A percentile compares a stretch with the other conserved stretches of the same genome.
phyloP scores from a whole-genome alignment of 2,797 vertebrate species.

The Oreochromis mossambicus region DNA sequence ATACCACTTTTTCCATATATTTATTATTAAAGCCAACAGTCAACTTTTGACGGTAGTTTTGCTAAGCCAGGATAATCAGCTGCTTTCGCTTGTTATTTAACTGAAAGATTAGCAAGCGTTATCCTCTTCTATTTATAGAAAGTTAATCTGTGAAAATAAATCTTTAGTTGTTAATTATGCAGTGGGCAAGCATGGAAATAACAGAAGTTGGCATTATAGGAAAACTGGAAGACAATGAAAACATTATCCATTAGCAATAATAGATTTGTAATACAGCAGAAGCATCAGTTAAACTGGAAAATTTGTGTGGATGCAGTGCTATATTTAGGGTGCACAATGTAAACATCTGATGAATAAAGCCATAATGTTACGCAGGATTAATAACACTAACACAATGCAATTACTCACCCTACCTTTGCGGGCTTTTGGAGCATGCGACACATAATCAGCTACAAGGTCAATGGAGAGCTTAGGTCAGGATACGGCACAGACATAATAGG shows the following conservation, averaged over 20 bases:
- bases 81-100: not conserved
- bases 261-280: not conserved
- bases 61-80: not conserved
- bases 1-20: not conserved
- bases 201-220: not conserved
- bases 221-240: not conserved
- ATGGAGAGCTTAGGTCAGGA: slow-evolving; percentile 42
- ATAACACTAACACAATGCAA: slow-evolving; percentile 32
- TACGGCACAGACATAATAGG: slow-evolving; percentile 27
- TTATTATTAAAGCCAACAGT: not conserved
- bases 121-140: not conserved
- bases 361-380: slow-evolving; percentile 41
- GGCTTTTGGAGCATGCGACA: slow-evolving; percentile 44
- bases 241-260: slow-evolving; percentile 4
- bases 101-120: not conserved
- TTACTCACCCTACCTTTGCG: slow-evolving; percentile 40
- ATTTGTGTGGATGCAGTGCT: slow-evolving; percentile 8
- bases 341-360: slow-evolving; percentile 54
- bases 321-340: slow-evolving; percentile 26
- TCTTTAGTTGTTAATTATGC: not conserved
- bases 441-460: slow-evolving; percentile 66
- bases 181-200: not conserved
- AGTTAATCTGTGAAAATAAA: not conserved
- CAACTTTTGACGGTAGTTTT: not conserved
- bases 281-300: slow-evolving; percentile 16